Evolutionary conservation across 2,797 vertebrate species (phyloP).

Genomic region (Ctenochaetus hawaiiensis): DNA sequence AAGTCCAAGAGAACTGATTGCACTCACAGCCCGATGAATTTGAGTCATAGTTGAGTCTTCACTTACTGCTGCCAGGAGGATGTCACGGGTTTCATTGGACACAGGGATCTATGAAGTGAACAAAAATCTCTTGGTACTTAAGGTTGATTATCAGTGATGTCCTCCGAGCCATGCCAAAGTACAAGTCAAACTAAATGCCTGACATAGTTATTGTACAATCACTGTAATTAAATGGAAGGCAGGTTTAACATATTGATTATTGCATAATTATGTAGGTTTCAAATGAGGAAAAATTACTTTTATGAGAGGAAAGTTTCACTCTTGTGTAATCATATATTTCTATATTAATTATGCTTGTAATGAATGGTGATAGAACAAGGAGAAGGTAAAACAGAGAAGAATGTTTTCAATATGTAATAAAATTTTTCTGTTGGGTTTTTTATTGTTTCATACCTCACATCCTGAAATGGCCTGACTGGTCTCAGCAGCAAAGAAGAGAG

Average conservation of each 20-base stretch:
- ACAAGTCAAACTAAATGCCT: neutral
- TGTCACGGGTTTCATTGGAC: slow-evolving; percentile 96
- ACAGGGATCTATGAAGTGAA: slow-evolving; percentile 87
- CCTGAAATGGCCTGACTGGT: slow-evolving; percentile 90
- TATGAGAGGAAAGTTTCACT: neutral
- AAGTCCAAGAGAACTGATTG: slow-evolving; percentile 92
- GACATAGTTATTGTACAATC: neutral
- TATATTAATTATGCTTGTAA: neutral
- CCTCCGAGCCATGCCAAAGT: neutral
- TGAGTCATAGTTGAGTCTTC: slow-evolving; percentile 94
- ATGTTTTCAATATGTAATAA: neutral
- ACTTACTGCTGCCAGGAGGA: slow-evolving; percentile 93
- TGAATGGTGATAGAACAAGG: too few relatives aligned
- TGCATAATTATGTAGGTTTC: neutral
- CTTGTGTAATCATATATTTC: neutral
- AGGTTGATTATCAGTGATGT: neutral
- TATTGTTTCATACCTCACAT: slow-evolving; percentile 88
- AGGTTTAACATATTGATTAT: neutral
- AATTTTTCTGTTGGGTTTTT: too few relatives aligned
- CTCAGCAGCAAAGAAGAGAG: slow-evolving; percentile 94
- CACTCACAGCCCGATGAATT: slow-evolving; percentile 93
- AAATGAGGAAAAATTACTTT: neutral
- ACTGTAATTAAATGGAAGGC: neutral
- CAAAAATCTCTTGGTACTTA: neutral
- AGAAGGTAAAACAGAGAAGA: neutral